Conservation (phyloP, 2,113 vertebrate species). For the Calyptommatus sinebrachiatus region DNA sequence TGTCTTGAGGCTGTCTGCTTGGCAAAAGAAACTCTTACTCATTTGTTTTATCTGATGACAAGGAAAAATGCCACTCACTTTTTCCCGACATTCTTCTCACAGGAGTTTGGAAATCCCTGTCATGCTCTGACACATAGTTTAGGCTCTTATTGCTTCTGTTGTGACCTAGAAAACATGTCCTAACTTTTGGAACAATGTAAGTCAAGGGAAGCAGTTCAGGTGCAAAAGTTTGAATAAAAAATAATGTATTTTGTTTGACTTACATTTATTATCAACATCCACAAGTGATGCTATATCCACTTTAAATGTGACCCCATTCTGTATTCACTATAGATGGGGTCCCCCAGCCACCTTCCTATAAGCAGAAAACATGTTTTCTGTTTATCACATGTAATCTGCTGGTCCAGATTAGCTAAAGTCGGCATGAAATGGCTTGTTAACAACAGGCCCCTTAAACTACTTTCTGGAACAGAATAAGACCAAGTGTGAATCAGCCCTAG, state of each 20-base stretch:
- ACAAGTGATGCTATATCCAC: not conserved
- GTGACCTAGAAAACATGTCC: not conserved
- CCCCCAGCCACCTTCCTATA: no score
- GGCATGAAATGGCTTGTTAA: no score
- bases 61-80: not conserved
- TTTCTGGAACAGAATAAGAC: no score
- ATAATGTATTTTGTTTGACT: not conserved
- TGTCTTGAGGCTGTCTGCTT: not conserved
- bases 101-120: not conserved
- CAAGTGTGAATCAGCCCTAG: no score
- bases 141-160: not conserved
- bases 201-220: not conserved
- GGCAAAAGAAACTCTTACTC: conserved; percentile 18
- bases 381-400: no score
- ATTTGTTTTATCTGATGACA: not conserved
- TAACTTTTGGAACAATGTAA: not conserved
- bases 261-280: not conserved
- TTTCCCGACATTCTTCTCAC: not conserved
- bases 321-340: no score
- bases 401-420: no score
- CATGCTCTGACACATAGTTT: not conserved
- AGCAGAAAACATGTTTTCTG: no score
- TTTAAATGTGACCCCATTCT: not conserved
- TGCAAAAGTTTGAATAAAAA: not conserved
- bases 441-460: no score